Conservation (phyloP, 2,113 vertebrate species). For the Larimichthys crocea region DNA sequence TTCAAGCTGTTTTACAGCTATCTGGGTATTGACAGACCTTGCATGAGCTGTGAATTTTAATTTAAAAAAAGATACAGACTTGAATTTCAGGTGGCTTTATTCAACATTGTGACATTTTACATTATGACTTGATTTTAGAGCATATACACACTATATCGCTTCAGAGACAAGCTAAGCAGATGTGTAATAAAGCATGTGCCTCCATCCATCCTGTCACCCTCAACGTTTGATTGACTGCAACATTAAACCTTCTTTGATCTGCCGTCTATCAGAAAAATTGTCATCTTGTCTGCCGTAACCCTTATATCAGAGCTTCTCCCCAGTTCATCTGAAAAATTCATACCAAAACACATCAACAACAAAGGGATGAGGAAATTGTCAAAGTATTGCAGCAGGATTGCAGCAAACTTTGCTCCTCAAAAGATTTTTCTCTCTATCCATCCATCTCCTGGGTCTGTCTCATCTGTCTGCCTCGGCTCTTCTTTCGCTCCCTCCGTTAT, state of each 20-base stretch:
- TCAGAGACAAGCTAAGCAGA: not conserved
- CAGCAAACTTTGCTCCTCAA: slow-evolving; percentile 54
- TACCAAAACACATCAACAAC: slow-evolving; percentile 62
- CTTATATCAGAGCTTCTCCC: slow-evolving; percentile 44
- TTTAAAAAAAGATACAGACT: not conserved
- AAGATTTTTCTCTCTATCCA: slow-evolving; percentile 40
- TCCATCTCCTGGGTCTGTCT: slow-evolving; percentile 36
- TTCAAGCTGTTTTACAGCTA: not conserved
- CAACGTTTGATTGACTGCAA: slow-evolving; percentile 52
- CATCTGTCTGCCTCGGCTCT: not conserved
- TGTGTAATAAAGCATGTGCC: not conserved
- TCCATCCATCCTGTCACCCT: slow-evolving; percentile 25
- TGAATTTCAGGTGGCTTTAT: not conserved
- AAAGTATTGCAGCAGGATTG: slow-evolving; percentile 70
- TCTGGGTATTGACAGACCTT: not conserved
- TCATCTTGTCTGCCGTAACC: slow-evolving; percentile 62
- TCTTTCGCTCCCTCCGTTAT: slow-evolving; percentile 6
- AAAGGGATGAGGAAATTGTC: slow-evolving; percentile 67
- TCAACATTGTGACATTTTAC: not conserved
- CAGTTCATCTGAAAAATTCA: slow-evolving; percentile 49
- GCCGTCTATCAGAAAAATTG: slow-evolving; percentile 57
- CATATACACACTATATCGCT: not conserved
- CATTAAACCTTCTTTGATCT: slow-evolving; percentile 61
- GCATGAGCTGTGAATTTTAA: not conserved
- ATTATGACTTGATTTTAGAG: not conserved